Evolutionary conservation across 2,888 invertebrate species (phyloP), one percentile per base, ranked within the genome.

Genomic region (Thecophora atra): DNA sequence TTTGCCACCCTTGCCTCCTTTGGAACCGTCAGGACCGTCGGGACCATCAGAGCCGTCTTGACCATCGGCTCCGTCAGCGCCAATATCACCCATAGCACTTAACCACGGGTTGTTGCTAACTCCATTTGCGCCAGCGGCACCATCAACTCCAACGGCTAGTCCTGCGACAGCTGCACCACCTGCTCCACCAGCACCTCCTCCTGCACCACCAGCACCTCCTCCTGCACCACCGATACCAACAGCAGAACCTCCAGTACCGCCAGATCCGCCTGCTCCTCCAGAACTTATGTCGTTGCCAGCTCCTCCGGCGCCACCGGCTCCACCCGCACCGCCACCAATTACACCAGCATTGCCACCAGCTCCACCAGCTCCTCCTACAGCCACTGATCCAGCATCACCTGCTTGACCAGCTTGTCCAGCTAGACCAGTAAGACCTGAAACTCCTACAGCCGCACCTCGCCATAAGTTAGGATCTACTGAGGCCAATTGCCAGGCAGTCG

Each of bases 1-100:
- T n/a, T 76, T 75, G n/a, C 84, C 84, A 8, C 82, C 83, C 60
- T 77, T 81, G 62, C 80, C 82, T 4, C 82, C 82, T 47, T 79
- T 79, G 0, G 81, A 78, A 7, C 83, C 83, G 62, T 78, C 82
- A 0, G 83, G 79, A 3, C 83, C 83, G 5, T 78, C 80, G 4
- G 80, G 73, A 7, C 82, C 83, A 37, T 80, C 83, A 8, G 79
- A 73, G 1, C 83, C 82, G 74, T 79, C 81, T 8, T 77, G 76
- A 5, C 82, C 82, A 71, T 81, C 82, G 37, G 76, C 80, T 17
- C 82, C 81, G 70, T 82, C 79, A 5, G 28, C 28, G 7, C 21
- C 37, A 7, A 5, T 19, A 51, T 30, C 17, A 1, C 8, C 81
- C 82, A 2, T 21, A 54, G 24, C 54, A 54, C 54, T 24, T 19